phyloP scores from a whole-genome alignment of 2,113 vertebrate species.

The Lepus americanus region DNA sequence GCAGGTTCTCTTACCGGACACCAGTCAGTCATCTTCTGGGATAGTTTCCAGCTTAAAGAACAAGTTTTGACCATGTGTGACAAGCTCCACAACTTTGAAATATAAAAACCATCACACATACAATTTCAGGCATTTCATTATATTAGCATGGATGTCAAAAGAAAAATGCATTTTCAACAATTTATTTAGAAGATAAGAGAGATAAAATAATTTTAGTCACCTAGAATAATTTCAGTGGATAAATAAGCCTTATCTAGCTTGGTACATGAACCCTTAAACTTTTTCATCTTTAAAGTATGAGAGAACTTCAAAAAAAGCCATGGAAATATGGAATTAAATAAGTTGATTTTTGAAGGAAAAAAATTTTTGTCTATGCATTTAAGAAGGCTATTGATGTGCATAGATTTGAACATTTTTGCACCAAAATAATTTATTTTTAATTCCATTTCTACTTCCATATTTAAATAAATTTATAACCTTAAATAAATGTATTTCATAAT shows the following conservation, averaged over 20 bases:
- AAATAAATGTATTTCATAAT: constrained; percentile 78
- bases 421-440: too few species aligned
- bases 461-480: constrained; percentile 77
- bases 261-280: constrained; percentile 76
- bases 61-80: background rate
- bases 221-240: constrained; percentile 79
- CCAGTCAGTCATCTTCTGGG: background rate
- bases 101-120: background rate
- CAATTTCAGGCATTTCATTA: constrained; percentile 23
- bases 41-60: background rate
- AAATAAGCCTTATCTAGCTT: constrained; percentile 74
- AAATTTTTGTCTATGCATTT: too few species aligned
- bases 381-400: too few species aligned
- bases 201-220: constrained; percentile 77
- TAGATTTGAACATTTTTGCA: too few species aligned
- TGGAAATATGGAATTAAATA: too few species aligned
- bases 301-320: too few species aligned
- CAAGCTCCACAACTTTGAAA: constrained; percentile 24
- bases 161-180: constrained; percentile 78
- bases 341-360: too few species aligned
- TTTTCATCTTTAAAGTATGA: constrained; percentile 79
- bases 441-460: background rate
- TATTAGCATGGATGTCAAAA: constrained; percentile 42
- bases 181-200: constrained; percentile 81
- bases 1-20: background rate